phyloP scores from a whole-genome alignment of 2,113 vertebrate genomes.

The Gambusia affinis region DNA sequence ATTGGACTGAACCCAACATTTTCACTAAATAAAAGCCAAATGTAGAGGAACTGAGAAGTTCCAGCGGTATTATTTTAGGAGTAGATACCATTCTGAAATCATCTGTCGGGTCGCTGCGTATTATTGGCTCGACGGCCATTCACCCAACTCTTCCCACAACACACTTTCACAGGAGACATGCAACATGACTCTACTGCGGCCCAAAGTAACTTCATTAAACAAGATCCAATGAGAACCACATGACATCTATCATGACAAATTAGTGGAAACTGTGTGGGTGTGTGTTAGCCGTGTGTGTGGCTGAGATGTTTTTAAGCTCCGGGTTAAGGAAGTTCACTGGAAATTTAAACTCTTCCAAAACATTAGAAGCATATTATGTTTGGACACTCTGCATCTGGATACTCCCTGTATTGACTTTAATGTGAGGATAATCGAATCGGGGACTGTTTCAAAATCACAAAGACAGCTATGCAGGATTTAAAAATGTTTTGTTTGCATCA shows the following conservation, averaged over 20 bases:
- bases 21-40: neutral
- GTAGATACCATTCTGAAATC: slow-evolving; percentile 44
- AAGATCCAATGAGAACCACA: slow-evolving; percentile 61
- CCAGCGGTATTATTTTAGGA: slow-evolving; percentile 42
- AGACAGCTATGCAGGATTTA: no score
- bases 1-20: accelerated
- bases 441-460: neutral
- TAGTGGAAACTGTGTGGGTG: slow-evolving; percentile 8
- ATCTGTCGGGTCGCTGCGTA: slow-evolving; percentile 23
- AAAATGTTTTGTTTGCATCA: no score
- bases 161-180: slow-evolving; percentile 12
- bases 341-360: slow-evolving; percentile 67
- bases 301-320: slow-evolving; percentile 13
- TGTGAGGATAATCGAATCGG: slow-evolving; percentile 35
- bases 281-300: slow-evolving; percentile 15
- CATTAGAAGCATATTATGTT: slow-evolving; percentile 67
- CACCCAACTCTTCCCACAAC: slow-evolving; percentile 8
- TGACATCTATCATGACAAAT: slow-evolving; percentile 46
- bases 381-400: slow-evolving; percentile 51
- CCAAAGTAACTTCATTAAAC: slow-evolving; percentile 63
- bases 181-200: slow-evolving; percentile 23
- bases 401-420: slow-evolving; percentile 24
- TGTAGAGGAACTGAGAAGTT: slow-evolving; percentile 14
- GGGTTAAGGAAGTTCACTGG: slow-evolving; percentile 60
- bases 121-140: slow-evolving; percentile 37